Evolutionary conservation across 1,140 invertebrate genomes (phyloP).

Genomic region (Drosophila bipectinata): DNA sequence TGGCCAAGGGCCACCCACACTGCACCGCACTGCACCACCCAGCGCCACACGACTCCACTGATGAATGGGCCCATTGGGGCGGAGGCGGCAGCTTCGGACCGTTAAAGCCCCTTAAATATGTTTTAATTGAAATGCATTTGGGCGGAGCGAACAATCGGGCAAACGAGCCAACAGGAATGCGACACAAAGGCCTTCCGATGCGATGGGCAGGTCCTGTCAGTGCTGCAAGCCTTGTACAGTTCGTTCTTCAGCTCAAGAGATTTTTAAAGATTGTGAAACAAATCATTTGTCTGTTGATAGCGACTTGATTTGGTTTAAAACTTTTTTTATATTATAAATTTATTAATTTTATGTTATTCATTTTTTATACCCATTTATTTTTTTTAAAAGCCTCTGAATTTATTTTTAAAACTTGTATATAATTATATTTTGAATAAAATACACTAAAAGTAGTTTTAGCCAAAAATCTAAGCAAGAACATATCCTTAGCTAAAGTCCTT

Average conservation of each 20-base stretch:
- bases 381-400: too few species aligned
- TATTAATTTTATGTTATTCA: too few species aligned
- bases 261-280: not conserved
- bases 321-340: too few species aligned
- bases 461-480: too few species aligned
- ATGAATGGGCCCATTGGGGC: slow-evolving; percentile 57
- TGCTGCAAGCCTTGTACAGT: slow-evolving; percentile 6
- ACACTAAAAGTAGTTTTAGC: too few species aligned
- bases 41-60: slow-evolving; percentile 17
- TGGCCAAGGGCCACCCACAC: slow-evolving; percentile 6
- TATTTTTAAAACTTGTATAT: too few species aligned
- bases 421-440: too few species aligned
- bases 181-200: slow-evolving; percentile 22
- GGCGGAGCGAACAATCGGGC: slow-evolving; percentile 50
- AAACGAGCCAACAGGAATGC: slow-evolving; percentile 34
- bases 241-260: not conserved
- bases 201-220: slow-evolving; percentile 19
- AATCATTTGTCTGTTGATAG: too few species aligned
- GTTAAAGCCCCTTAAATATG: slow-evolving; percentile 67
- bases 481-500: too few species aligned
- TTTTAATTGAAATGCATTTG: slow-evolving; percentile 80
- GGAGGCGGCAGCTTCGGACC: slow-evolving; percentile 9
- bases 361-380: too few species aligned
- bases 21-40: slow-evolving; percentile 1
- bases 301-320: too few species aligned